Evolutionary conservation across 2,113 vertebrate species (phyloP).

Genomic region (Tonatia bakeri): DNA sequence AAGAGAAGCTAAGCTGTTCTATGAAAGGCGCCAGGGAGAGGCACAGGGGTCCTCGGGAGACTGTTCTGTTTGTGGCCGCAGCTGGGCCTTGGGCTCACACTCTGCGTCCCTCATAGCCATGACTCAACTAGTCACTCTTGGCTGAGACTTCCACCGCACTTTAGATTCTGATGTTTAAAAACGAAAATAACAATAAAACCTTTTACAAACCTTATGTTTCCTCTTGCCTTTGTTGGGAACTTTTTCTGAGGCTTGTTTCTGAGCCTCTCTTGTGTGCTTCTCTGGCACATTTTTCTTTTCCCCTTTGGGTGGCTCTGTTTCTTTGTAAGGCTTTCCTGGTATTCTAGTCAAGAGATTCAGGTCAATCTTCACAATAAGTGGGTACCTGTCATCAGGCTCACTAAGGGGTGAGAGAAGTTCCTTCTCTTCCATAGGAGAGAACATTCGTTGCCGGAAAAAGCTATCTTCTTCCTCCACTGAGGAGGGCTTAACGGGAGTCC

Average conservation of each 20-base stretch:
- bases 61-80: not conserved
- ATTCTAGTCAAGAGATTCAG: slow-evolving; percentile 93
- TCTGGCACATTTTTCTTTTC: slow-evolving; percentile 89
- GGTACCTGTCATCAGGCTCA: slow-evolving; percentile 92
- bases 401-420: slow-evolving; percentile 96
- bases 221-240: slow-evolving; percentile 91
- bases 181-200: not conserved
- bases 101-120: not conserved
- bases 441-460: slow-evolving; percentile 89
- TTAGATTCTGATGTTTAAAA: slow-evolving; percentile 11
- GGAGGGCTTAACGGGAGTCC: slow-evolving; percentile 90
- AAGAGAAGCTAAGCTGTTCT: not conserved
- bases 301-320: slow-evolving; percentile 86
- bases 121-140: not conserved
- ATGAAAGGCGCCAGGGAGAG: not conserved
- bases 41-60: not conserved
- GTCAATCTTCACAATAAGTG: slow-evolving; percentile 97
- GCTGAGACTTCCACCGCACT: not conserved
- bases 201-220: slow-evolving; percentile 91
- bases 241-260: slow-evolving; percentile 90
- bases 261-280: slow-evolving; percentile 87
- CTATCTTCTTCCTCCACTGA: slow-evolving; percentile 87
- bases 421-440: slow-evolving; percentile 98
- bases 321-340: slow-evolving; percentile 94
- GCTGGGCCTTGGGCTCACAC: not conserved